Conservation (phyloP, 2,797 vertebrate genomes). For the Alauda arvensis region DNA sequence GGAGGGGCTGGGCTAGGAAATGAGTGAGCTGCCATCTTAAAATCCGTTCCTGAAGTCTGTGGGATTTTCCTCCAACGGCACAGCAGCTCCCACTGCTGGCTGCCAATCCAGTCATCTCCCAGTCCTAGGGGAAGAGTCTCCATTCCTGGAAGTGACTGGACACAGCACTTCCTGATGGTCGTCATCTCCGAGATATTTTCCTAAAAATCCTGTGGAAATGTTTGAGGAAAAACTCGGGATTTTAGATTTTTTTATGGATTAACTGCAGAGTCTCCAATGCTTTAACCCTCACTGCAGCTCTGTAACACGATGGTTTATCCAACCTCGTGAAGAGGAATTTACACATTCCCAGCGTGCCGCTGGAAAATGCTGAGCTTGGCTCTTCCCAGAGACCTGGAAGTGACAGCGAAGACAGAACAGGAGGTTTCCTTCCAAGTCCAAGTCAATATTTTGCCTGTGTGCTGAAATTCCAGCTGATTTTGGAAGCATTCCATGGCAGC, state of each 20-base stretch:
- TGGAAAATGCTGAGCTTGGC: neutral
- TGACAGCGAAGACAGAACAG: neutral
- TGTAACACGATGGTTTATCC: rapidly evolving
- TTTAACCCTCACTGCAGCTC: neutral
- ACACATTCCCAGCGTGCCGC: rapidly evolving
- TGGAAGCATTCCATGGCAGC: neutral
- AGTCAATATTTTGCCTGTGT: neutral
- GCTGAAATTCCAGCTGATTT: neutral
- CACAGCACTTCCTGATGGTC: neutral
- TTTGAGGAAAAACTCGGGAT: rapidly evolving
- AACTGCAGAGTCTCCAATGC: neutral
- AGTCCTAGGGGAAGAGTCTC: neutral
- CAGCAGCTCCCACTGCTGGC: neutral
- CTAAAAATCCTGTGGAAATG: rapidly evolving
- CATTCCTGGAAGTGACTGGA: neutral
- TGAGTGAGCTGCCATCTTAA: rapidly evolving
- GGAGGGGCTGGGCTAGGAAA: neutral
- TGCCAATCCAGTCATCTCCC: neutral
- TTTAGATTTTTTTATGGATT: neutral
- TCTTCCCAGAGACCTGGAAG: neutral
- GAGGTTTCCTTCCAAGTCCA: neutral
- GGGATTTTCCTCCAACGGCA: neutral
- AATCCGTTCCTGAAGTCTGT: rapidly evolving
- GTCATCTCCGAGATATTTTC: rapidly evolving
- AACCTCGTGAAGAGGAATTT: rapidly evolving